These are phyloP conservation scores for Papilio polytes DNA, from an alignment of 1,140 invertebrate genomes.

Conservation along the genomic window DNA sequence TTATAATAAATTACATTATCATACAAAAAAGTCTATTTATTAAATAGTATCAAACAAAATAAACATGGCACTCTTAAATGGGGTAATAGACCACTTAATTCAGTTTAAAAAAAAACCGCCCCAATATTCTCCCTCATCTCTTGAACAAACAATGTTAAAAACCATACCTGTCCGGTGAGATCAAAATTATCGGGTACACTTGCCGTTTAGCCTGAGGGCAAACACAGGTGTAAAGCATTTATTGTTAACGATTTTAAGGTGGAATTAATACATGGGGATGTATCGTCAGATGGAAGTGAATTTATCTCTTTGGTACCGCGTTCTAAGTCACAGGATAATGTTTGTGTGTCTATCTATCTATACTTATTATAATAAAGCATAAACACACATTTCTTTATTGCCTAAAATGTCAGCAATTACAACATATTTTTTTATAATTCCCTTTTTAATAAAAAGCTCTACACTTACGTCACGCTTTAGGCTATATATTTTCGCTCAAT, in stretches of 20 bases:
- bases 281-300: background rate
- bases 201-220: conserved; percentile 64
- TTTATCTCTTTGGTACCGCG: background rate
- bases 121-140: background rate
- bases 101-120: background rate
- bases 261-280: conserved; percentile 9
- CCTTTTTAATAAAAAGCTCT: no score
- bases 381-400: no score
- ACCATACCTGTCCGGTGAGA: conserved; percentile 52
- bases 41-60: background rate
- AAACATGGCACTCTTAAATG: background rate
- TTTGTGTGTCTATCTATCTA: no score
- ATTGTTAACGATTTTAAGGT: conserved; percentile 44
- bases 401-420: no score
- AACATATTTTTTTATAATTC: no score
- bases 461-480: no score
- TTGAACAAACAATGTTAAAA: conserved; percentile 46
- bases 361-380: no score
- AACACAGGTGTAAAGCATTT: conserved; percentile 67
- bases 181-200: conserved; percentile 43
- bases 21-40: no score
- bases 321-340: background rate
- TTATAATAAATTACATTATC: no score
- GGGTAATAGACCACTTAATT: no score
- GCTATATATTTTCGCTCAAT: no score